A percentile compares a stretch with the other conserved stretches of the same genome.
Evolutionary conservation across 1,140 invertebrate genomes (phyloP).

Genomic region (Pachyrhynchus sulphureomaculatus): DNA sequence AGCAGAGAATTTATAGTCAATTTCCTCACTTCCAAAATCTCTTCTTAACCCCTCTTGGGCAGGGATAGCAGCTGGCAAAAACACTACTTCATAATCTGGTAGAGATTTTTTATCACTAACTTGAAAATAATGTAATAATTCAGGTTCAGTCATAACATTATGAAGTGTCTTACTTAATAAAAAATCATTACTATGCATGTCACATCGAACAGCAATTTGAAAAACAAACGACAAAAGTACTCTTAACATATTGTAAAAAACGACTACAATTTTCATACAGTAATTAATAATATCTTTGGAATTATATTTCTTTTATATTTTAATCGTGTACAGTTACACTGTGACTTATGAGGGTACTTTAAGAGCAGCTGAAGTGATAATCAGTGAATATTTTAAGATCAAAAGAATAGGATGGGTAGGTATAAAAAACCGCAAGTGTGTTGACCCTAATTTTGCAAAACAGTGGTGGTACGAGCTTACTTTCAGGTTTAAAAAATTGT

Average conservation of each 20-base stretch:
- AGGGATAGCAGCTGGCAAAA: slow-evolving; percentile 32
- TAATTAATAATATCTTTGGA: no score
- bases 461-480: slow-evolving; percentile 14
- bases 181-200: slow-evolving; percentile 3
- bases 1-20: slow-evolving; percentile 41
- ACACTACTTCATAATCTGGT: slow-evolving; percentile 45
- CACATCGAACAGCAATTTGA: background rate
- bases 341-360: slow-evolving; percentile 28
- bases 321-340: slow-evolving; percentile 20
- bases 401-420: slow-evolving; percentile 22
- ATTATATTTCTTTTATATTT: slow-evolving; percentile 26
- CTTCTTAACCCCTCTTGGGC: slow-evolving; percentile 8
- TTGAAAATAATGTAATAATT: slow-evolving; percentile 45
- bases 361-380: slow-evolving; percentile 22
- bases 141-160: slow-evolving; percentile 37
- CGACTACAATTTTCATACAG: no score
- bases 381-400: slow-evolving; percentile 27
- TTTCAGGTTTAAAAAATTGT: background rate
- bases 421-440: slow-evolving; percentile 16
- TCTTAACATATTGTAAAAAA: slow-evolving; percentile 4
- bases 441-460: slow-evolving; percentile 15
- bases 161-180: slow-evolving; percentile 22
- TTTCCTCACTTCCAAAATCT: slow-evolving; percentile 22
- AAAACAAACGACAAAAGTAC: background rate
- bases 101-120: slow-evolving; percentile 28